Base-by-base conservation (phyloP, 2,797 vertebrate species). In the Alosa sapidissima region DNA sequence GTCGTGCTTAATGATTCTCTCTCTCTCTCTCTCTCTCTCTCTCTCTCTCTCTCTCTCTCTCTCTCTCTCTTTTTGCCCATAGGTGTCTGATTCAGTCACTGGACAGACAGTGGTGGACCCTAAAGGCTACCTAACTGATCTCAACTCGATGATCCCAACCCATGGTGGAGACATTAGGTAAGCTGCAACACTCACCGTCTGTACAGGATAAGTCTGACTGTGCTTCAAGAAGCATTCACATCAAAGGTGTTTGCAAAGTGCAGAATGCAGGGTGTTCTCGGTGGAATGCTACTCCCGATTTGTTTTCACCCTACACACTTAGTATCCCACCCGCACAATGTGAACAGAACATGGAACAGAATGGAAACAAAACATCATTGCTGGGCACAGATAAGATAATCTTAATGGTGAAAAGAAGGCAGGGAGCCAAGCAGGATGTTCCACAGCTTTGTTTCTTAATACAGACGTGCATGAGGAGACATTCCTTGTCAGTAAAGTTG, bases 101-200 rank as follows among this genome's bases (percentile, higher is more conserved):
- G 98, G 98, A 62, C 98, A 99, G 92, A 99, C 98, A 0, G 98
- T 99, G 21, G 98, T 99, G 85, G 98, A 99, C 88, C 98, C 98
- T 0, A 99, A 99, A 91, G 98, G 98, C 89, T 99, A 99, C 87
- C 93, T 99, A 86, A 99, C 98, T 0, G 98, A 99, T 90, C 94
- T 99, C 85, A 99, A 99, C 92, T 99, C 98, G 0, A 99, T 99
- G 98, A 99, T 99, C 89, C 98, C 98, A 5, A 99, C 98, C 5
- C 96, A 99, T 0, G 98, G 98, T 82, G 98, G 98, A 89, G 98
- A 99, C 91, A 99, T 99, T 91, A 99, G 98, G 98, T 99, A 93
- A 94, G 95, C 52, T 45, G 8, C 11, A 7, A 33, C 60, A 24
- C 7, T 2, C 5, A 4, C 5, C 21, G 16, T 6, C 5, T 62